A percentile compares a stretch with the other conserved stretches of the same genome.
Conservation (phyloP, 2,113 vertebrate genomes). For the Sinocyclocheilus grahami region DNA sequence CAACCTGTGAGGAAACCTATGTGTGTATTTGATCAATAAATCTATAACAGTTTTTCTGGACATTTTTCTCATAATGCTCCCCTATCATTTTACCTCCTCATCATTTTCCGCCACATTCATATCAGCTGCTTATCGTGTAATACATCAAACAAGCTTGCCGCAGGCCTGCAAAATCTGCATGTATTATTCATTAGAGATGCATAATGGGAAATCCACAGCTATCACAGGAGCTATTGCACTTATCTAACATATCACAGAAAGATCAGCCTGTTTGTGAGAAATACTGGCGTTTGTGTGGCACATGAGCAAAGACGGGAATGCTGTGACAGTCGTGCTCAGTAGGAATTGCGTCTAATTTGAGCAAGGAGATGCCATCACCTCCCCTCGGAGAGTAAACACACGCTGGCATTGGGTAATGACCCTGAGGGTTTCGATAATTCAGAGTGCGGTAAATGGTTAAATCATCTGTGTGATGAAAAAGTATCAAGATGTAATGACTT, state of each 20-base stretch:
- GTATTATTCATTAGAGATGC: conserved; percentile 34
- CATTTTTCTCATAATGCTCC: background rate
- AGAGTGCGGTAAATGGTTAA: conserved; percentile 6
- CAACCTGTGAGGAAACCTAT: background rate
- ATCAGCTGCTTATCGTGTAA: too few relatives aligned
- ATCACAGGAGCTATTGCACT: background rate
- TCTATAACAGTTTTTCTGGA: background rate
- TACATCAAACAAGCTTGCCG: background rate
- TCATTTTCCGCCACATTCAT: background rate
- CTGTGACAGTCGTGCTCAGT: conserved; percentile 1
- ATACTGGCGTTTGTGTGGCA: conserved; percentile 1
- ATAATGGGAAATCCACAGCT: background rate
- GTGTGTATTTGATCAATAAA: background rate
- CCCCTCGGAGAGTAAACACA: conserved; percentile 7
- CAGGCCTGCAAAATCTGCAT: conserved; percentile 5
- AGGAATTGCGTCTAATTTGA: conserved; percentile 33
- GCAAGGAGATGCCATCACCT: conserved; percentile 10
- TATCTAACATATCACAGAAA: conserved; percentile 6
- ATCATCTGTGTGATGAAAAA: background rate
- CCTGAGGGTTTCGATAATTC: conserved; percentile 17
- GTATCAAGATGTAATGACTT: background rate
- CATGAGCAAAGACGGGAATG: conserved; percentile 3
- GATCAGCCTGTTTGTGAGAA: background rate
- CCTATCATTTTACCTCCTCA: background rate
- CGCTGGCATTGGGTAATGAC: conserved; percentile 6